phyloP scores from a whole-genome alignment of 2,113 vertebrate genomes.

The Chamaea fasciata region DNA sequence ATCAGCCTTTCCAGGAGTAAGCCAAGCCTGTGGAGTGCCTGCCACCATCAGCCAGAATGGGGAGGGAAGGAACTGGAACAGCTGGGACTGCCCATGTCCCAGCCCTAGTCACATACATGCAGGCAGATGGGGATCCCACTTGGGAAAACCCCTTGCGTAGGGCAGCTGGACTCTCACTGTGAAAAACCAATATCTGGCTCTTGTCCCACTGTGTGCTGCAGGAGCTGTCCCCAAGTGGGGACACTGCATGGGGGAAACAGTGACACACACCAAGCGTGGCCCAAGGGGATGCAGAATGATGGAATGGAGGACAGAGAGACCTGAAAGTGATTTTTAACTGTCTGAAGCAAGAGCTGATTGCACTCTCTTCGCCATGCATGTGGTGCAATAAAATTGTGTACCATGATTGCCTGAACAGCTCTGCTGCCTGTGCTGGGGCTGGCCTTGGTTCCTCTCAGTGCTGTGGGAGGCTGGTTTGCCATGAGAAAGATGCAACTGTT shows the following conservation, averaged over 20 bases:
- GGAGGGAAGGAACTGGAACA: background rate
- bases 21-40: background rate
- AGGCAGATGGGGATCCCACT: background rate
- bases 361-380: background rate
- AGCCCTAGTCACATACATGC: background rate
- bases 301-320: background rate
- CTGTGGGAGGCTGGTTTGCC: background rate
- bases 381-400: accelerated
- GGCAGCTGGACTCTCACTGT: background rate
- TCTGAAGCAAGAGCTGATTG: background rate
- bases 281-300: background rate
- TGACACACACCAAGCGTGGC: background rate
- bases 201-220: background rate
- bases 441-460: background rate
- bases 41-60: background rate
- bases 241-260: background rate
- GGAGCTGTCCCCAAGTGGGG: background rate
- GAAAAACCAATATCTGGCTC: background rate
- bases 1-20: background rate
- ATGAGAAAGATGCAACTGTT: background rate
- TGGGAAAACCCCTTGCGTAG: background rate
- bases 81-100: background rate
- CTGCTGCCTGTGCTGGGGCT: background rate
- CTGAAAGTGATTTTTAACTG: background rate
- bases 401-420: background rate